Base-by-base conservation (phyloP, 1,140 invertebrate species). In the Drosophila chauvacae region DNA sequence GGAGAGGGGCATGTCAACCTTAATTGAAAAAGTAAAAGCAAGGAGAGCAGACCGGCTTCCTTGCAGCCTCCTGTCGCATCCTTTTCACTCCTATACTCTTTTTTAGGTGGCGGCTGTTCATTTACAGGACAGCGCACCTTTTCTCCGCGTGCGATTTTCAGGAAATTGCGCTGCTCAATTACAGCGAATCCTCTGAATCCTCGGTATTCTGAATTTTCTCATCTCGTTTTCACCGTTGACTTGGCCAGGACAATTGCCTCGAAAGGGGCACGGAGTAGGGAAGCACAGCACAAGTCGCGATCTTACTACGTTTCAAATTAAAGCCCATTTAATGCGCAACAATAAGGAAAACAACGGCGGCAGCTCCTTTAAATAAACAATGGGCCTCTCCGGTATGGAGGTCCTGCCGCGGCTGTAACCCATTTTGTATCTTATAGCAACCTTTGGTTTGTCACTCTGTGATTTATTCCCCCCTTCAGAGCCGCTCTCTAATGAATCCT, bases 71-170 rank as follows among this genome's bases (percentile, higher is more conserved):
- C 70, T 39, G 51, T 59, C 51, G 57, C 58, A 79, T 71, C 73
- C 47, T 59, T 61, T 77, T 50, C 56, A 39, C 68, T 71, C n/a
- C 39, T 51, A n/a, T 66, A 51, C 14, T 48, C 26, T 13, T 48
- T 50, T 47, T 42, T 48, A 35, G 64, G 69, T 45, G 59, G 81
- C 74, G 69, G 84, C 53, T 87, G 83, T 87, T 88, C 85, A 90
- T 79, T 88, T 88, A 88, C 85, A 88, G 81, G 85, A 90, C 77
- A 81, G 60, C 81, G 85, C 84, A 90, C 70, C 85, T 90, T 79
- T 85, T 80, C 64, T 80, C 74, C 77, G 69, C 60, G 57, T 74
- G 77, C 77, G 76, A 73, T 80, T 73, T 77, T 74, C 64, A 58
- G 39, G 53, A 79, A 88, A 88, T 90, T 90, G 66, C 86, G 81